Base-by-base conservation (phyloP, 2,113 vertebrate species). In the Oryzias melastigma region DNA sequence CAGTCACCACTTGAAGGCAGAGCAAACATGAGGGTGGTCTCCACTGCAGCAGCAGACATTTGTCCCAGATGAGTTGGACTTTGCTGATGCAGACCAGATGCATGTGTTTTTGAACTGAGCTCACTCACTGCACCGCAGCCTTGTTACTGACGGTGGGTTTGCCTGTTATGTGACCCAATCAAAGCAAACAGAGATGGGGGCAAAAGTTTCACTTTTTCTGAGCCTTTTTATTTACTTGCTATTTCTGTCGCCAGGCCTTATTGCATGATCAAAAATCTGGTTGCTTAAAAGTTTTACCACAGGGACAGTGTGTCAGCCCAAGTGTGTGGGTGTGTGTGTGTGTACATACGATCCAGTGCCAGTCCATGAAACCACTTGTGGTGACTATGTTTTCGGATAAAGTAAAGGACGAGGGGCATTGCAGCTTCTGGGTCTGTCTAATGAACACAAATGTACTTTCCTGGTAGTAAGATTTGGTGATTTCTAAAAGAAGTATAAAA, bases 61-160 rank as follows among this genome's bases (percentile, higher is more conserved):
- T 47, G 55, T 45, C 64, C 76, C 75, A 69, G 49, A 81, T 68
- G 73, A 85, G 64, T 53, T 74, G 58, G n/a, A 18, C 49, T 14
- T 27, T 16, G 54, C 64, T 80, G 84, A 87, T 71, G 70, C 63
- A 59, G 62, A 78, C 62, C 85, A 88, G 81, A 88, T 84, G 83
- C 19, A 25, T 53, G 73, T 22, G 53, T 70, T 56, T 67, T 59
- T 64, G 59, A 62, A 29, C 48, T 42, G 54, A 54, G 46, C 46
- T 83, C 50, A 27, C 46, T 83, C 50, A 27, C 70, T 58, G 43
- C 70, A 63, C 65, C 22, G 4, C 73, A 58, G 64, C 44, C 67
- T 69, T 68, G 62, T 78, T 67, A 62, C 45, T 52, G 73, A 42
- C 18, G 44, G 20, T 24, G 50, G 76, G 40, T 58, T 71, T 42